Conservation (phyloP, 2,113 vertebrate species). For the Mola mola region DNA sequence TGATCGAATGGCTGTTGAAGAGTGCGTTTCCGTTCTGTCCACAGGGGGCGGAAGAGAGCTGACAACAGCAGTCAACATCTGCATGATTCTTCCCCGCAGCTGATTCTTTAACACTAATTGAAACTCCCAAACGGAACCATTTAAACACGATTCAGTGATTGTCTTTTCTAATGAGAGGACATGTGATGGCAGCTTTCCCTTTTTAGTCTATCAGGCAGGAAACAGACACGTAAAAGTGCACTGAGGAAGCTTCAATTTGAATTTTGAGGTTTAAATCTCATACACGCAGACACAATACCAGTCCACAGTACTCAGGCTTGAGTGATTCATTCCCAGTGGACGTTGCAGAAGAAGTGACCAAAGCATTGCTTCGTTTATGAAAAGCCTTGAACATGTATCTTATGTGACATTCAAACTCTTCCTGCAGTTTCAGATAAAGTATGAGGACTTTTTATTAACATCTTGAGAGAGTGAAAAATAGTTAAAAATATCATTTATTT, state of each 20-base stretch:
- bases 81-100: constrained; percentile 14
- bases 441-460: too few species aligned
- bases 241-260: constrained; percentile 5
- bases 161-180: neutral
- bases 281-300: too few species aligned
- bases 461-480: too few species aligned
- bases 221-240: neutral
- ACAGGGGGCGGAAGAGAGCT: constrained; percentile 50
- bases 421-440: too few species aligned
- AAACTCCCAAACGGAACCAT: neutral
- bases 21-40: too few species aligned
- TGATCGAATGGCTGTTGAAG: too few species aligned
- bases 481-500: too few species aligned
- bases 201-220: too few species aligned
- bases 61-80: neutral
- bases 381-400: neutral
- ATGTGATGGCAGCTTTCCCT: too few species aligned
- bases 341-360: neutral
- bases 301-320: neutral
- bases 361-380: neutral
- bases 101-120: neutral
- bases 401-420: neutral
- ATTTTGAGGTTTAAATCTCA: constrained; percentile 30
- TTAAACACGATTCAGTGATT: neutral
- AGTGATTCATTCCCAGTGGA: constrained; percentile 14